Conservation (phyloP, 2,113 vertebrate species). For the Ivindomyrus marchei region DNA sequence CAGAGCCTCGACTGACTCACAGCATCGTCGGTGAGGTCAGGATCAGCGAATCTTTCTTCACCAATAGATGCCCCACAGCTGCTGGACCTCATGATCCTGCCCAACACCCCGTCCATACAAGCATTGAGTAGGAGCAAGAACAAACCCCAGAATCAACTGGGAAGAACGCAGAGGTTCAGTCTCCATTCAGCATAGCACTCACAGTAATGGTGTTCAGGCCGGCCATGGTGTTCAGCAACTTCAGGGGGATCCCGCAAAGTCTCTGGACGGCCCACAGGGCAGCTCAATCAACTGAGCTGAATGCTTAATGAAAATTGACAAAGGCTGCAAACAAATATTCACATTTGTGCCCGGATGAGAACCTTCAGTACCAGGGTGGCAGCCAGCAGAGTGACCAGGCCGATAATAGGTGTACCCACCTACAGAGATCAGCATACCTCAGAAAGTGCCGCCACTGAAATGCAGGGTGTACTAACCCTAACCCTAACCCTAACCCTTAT, state of each 20-base stretch:
- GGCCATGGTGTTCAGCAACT: neutral
- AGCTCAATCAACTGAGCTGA: neutral
- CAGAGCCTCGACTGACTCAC: neutral
- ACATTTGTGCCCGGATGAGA: too few relatives aligned
- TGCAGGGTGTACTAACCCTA: neutral
- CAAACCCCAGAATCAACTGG: too few relatives aligned
- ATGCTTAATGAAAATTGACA: neutral
- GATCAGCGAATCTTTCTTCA: neutral
- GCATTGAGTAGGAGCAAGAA: neutral
- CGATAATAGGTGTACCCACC: neutral
- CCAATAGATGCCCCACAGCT: neutral
- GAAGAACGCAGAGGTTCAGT: too few relatives aligned
- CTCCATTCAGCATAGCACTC: neutral
- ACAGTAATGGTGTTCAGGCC: neutral
- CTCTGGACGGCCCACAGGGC: neutral
- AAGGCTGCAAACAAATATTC: too few relatives aligned
- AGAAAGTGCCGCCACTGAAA: neutral
- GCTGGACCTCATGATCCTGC: neutral
- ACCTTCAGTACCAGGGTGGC: too few relatives aligned
- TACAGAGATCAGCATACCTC: neutral
- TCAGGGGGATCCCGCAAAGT: neutral
- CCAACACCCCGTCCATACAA: neutral
- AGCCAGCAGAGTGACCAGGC: neutral
- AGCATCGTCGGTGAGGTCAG: neutral
- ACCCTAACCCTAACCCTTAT: too few relatives aligned